Conservation (phyloP, 1,140 invertebrate species). For the Cepaea nemoralis region DNA sequence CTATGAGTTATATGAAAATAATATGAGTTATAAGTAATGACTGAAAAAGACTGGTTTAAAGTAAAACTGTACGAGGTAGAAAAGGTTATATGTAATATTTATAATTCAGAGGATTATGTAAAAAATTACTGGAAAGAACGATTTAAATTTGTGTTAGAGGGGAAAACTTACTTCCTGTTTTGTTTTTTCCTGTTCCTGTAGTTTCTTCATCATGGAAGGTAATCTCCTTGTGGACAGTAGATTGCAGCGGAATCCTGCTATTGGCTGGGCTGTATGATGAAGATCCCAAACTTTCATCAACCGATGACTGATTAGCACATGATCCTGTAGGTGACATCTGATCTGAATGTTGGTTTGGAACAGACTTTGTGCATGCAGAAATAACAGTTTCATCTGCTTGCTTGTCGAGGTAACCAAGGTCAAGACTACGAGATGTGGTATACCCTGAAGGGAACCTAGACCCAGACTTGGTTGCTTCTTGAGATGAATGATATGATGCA, state of each 20-base stretch:
- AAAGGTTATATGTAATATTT: no score
- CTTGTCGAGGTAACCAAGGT: slow-evolving; percentile 52
- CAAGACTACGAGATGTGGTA: slow-evolving; percentile 55
- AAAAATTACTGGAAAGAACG: no score
- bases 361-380: slow-evolving; percentile 62
- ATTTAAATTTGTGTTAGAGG: no score
- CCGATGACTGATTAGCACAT: neutral
- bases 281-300: slow-evolving; percentile 40
- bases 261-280: slow-evolving; percentile 7
- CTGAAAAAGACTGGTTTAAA: no score
- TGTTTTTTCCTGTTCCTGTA: slow-evolving; percentile 66
- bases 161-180: slow-evolving; percentile 62
- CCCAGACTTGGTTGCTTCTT: neutral
- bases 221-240: slow-evolving; percentile 64
- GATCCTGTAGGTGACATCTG: neutral
- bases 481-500: neutral
- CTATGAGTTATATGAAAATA: no score
- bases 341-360: neutral
- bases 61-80: no score
- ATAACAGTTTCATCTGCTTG: neutral
- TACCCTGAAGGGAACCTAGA: neutral
- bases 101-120: no score
- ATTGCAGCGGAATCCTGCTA: slow-evolving; percentile 58
- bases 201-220: slow-evolving; percentile 63
- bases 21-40: no score